A percentile compares a stretch with the other conserved stretches of the same genome.
Conservation (phyloP, 2,888 invertebrate species). For the Megaustenia siamemsis region DNA sequence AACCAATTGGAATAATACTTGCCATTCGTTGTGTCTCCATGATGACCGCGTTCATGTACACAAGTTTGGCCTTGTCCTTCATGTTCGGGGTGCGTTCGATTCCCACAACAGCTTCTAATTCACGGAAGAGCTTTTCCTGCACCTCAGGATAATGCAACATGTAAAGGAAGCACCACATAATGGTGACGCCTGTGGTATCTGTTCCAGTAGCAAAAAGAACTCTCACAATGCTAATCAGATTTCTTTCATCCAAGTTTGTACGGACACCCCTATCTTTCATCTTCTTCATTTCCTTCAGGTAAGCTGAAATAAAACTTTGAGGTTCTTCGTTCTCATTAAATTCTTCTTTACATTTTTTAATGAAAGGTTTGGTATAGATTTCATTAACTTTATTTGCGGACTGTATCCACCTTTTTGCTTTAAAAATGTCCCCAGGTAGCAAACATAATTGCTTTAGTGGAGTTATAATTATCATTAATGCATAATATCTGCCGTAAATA, state of each 20-base stretch:
- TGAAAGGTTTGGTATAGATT: neutral
- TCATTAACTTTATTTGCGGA: neutral
- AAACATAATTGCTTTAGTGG: neutral
- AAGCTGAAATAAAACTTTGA: neutral
- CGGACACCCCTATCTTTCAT: neutral
- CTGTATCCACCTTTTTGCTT: neutral
- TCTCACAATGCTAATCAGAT: neutral
- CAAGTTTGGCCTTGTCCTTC: conserved; percentile 50
- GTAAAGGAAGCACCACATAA: conserved; percentile 90
- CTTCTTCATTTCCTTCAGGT: neutral
- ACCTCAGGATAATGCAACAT: conserved; percentile 88
- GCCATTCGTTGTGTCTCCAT: conserved; percentile 63
- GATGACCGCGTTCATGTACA: conserved; percentile 64
- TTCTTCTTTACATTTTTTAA: neutral
- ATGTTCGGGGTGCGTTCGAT: conserved; percentile 49
- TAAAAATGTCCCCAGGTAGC: conserved; percentile 25
- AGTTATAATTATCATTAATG: neutral
- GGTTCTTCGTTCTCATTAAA: neutral
- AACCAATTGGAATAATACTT: conserved; percentile 60
- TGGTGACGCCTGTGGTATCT: conserved; percentile 90
- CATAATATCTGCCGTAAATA: neutral
- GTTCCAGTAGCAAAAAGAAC: conserved; percentile 32
- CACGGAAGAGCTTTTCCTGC: conserved; percentile 48
- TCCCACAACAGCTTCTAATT: conserved; percentile 73
- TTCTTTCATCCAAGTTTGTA: neutral